phyloP scores from a whole-genome alignment of 2,888 invertebrate species.

The Chirona hameri region DNA sequence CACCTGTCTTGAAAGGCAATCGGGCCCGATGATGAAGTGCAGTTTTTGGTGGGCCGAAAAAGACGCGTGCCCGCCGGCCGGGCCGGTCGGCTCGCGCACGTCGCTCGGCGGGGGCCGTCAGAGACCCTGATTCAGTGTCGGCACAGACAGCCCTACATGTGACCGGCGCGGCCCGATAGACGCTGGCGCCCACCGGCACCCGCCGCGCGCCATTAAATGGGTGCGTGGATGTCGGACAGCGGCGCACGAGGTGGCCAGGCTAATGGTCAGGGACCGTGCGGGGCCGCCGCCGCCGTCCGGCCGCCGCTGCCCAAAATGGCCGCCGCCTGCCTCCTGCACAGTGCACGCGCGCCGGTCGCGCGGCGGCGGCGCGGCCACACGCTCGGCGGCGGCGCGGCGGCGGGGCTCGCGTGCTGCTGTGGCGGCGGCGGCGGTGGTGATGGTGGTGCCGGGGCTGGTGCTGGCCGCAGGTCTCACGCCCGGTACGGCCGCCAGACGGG shows the following conservation, averaged over 20 bases:
- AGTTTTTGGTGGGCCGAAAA: not conserved
- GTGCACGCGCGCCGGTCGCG: not conserved
- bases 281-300: not conserved
- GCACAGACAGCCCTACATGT: no score
- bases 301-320: constrained; percentile 1
- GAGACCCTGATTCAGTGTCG: not conserved
- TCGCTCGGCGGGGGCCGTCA: not conserved
- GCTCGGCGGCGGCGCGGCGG: not conserved
- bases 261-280: not conserved
- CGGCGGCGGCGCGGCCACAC: not conserved
- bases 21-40: constrained; percentile 12
- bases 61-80: not conserved
- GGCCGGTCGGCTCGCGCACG: not conserved
- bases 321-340: not conserved
- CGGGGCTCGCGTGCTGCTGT: not conserved
- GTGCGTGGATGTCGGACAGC: not conserved
- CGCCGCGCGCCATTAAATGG: not conserved
- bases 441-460: no score
- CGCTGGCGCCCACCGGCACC: not conserved
- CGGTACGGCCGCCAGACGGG: no score
- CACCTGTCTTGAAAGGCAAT: constrained; percentile 28
- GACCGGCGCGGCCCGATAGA: no score
- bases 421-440: not conserved
- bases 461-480: not conserved
- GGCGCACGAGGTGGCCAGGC: not conserved